A percentile compares a stretch with the other conserved stretches of the same genome.
These are phyloP conservation scores for Athetis lepigone DNA, from an alignment of 2,888 invertebrate genomes.

Conservation along the genomic window DNA sequence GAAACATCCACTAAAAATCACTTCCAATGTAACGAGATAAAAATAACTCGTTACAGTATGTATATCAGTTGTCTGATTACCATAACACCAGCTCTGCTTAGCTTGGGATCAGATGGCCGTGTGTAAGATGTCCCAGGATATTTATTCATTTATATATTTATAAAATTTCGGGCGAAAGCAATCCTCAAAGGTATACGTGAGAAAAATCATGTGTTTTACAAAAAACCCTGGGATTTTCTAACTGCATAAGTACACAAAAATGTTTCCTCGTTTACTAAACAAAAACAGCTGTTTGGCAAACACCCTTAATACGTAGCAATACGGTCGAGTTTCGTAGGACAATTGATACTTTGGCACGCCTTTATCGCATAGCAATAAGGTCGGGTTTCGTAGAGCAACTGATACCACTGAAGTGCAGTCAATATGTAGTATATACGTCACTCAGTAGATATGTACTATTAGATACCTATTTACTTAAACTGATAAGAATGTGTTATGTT, in stretches of 20 bases:
- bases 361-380: neutral
- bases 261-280: too few species aligned
- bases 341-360: too few species aligned
- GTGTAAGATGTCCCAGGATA: too few species aligned
- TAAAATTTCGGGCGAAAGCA: too few species aligned
- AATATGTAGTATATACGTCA: neutral
- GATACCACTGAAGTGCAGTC: neutral
- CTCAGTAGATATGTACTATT: conserved; percentile 11
- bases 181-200: neutral
- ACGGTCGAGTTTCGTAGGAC: neutral
- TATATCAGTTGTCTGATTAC: too few species aligned
- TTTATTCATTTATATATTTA: too few species aligned
- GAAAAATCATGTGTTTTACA: neutral
- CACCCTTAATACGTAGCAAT: neutral
- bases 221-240: neutral
- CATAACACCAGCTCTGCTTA: too few species aligned
- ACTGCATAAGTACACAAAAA: neutral
- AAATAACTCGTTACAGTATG: too few species aligned
- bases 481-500: conserved; percentile 11
- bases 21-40: too few species aligned
- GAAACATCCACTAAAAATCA: too few species aligned
- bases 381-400: neutral
- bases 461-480: conserved; percentile 3
- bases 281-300: neutral
- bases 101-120: too few species aligned